These are phyloP conservation scores for Drosophila greeni DNA, from an alignment of 2,888 invertebrate species.

Conservation along the genomic window DNA sequence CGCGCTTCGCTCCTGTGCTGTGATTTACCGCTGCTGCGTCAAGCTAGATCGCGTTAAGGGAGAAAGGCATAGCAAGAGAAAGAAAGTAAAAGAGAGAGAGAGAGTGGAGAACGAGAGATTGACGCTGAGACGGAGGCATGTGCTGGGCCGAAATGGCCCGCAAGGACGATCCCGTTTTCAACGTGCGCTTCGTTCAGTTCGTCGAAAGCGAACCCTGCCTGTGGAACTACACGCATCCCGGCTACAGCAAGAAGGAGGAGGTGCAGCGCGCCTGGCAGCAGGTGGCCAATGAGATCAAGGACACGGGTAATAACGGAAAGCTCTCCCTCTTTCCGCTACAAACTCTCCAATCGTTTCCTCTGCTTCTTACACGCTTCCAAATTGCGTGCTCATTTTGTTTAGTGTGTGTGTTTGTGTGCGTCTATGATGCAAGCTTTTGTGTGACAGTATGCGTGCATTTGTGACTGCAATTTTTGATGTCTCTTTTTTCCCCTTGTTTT, in stretches of 20 bases:
- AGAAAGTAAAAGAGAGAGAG: not conserved
- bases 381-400: slow-evolving; percentile 65
- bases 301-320: slow-evolving; percentile 63
- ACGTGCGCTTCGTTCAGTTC: slow-evolving; percentile 76
- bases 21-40: slow-evolving; percentile 2
- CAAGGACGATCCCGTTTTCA: slow-evolving; percentile 77
- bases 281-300: slow-evolving; percentile 77
- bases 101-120: not conserved
- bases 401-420: slow-evolving; percentile 20
- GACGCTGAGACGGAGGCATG: slow-evolving; percentile 15
- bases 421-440: slow-evolving; percentile 70
- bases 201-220: slow-evolving; percentile 74
- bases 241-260: slow-evolving; percentile 76
- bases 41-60: not conserved
- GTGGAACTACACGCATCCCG: slow-evolving; percentile 76
- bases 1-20: slow-evolving; percentile 5
- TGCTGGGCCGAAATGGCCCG: slow-evolving; percentile 65
- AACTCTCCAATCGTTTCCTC: slow-evolving; percentile 12
- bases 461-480: slow-evolving; percentile 9
- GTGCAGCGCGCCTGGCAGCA: slow-evolving; percentile 76
- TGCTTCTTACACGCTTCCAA: slow-evolving; percentile 43
- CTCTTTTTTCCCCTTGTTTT: not conserved
- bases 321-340: slow-evolving; percentile 2
- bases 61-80: not conserved
- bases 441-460: slow-evolving; percentile 26